Conservation (phyloP, 2,797 vertebrate genomes). For the Sebastiscus albofasciatus region DNA sequence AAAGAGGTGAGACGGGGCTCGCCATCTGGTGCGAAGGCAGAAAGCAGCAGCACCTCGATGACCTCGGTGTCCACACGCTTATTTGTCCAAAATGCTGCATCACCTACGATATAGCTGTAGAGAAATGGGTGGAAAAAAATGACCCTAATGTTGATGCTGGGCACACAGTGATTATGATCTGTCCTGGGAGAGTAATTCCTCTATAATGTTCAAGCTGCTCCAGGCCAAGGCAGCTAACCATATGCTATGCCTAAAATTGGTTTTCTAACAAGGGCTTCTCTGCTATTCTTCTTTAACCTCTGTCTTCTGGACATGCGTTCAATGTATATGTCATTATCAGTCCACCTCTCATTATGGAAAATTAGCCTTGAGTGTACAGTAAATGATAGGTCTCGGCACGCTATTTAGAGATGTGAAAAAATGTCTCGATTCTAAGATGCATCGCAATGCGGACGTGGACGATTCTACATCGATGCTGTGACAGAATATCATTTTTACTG, state of each 20-base stretch:
- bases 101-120: slow-evolving; percentile 6
- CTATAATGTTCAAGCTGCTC: slow-evolving; percentile 40
- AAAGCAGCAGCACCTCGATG: slow-evolving; percentile 17
- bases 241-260: background rate
- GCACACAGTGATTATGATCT: slow-evolving; percentile 24
- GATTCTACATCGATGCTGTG: background rate
- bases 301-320: background rate
- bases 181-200: slow-evolving; percentile 26
- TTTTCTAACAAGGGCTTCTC: background rate
- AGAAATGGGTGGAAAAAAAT: background rate
- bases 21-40: slow-evolving; percentile 52
- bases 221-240: background rate
- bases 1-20: slow-evolving; percentile 17
- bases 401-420: background rate
- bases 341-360: background rate
- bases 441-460: background rate
- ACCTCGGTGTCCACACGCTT: slow-evolving; percentile 14
- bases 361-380: background rate
- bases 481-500: background rate
- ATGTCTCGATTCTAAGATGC: background rate
- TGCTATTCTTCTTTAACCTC: background rate
- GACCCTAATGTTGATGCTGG: slow-evolving; percentile 19
- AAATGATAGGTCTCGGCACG: background rate
- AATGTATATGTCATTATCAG: background rate
- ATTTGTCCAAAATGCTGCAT: slow-evolving; percentile 30